Conservation (phyloP, 2,797 vertebrate genomes). For the Cirrhinus mrigala region DNA sequence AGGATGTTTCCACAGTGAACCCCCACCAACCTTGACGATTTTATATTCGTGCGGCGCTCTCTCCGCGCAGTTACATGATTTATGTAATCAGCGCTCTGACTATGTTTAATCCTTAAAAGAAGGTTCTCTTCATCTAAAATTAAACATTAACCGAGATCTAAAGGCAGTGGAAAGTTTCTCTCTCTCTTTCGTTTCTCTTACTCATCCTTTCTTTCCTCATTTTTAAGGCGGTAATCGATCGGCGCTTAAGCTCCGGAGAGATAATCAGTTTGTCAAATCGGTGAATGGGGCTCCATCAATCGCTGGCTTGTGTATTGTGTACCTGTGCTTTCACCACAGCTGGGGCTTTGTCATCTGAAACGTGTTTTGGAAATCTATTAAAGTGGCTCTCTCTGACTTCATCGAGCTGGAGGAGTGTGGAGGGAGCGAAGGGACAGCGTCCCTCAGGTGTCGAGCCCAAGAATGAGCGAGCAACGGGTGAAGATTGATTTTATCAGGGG, state of each 20-base stretch:
- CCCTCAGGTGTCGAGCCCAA: conserved; percentile 42
- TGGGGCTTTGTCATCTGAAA: conserved; percentile 61
- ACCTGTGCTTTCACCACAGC: conserved; percentile 60
- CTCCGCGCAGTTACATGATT: conserved; percentile 21
- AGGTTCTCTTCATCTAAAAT: conserved; percentile 42
- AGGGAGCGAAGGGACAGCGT: conserved; percentile 33
- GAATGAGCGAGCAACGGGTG: background rate
- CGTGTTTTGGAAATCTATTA: conserved; percentile 67
- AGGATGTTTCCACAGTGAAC: background rate
- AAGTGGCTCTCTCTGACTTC: conserved; percentile 51
- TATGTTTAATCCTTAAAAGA: conserved; percentile 29
- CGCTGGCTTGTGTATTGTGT: conserved; percentile 61
- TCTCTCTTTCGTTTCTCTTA: conserved; percentile 3
- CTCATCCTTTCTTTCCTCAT: conserved; percentile 35
- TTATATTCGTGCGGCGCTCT: background rate
- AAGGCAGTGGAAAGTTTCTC: conserved; percentile 45
- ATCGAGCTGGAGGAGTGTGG: conserved; percentile 19
- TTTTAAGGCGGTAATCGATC: conserved; percentile 64
- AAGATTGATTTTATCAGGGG: conserved; percentile 15
- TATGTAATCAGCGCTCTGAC: conserved; percentile 28
- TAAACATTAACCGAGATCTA: conserved; percentile 28
- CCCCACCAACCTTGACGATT: background rate
- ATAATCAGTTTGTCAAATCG: conserved; percentile 69
- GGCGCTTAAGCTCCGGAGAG: conserved; percentile 63
- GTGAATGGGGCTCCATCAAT: conserved; percentile 63